Evolutionary conservation across 2,888 invertebrate species (phyloP).

Genomic region (Heteromyza rotundicornis): DNA sequence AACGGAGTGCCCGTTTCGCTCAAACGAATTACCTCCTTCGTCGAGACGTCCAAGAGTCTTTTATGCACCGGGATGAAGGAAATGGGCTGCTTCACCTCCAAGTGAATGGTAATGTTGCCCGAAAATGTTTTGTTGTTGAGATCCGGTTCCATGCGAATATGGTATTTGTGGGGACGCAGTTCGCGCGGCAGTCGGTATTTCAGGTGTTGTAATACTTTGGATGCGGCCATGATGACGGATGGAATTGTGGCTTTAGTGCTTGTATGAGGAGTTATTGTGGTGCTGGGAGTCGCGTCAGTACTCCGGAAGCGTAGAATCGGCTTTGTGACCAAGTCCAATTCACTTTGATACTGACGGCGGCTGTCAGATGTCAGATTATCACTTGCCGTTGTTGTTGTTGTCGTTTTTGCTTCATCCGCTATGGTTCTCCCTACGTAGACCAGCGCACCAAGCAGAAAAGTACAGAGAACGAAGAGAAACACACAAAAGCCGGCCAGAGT

Average conservation of each 20-base stretch:
- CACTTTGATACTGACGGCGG: slow-evolving; percentile 34
- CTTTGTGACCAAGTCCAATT: slow-evolving; percentile 38
- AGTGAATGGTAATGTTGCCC: slow-evolving; percentile 67
- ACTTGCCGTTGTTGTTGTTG: neutral
- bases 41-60: slow-evolving; percentile 63
- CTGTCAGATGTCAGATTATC: slow-evolving; percentile 17
- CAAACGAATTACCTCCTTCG: slow-evolving; percentile 58
- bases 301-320: slow-evolving; percentile 33
- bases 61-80: slow-evolving; percentile 65
- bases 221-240: slow-evolving; percentile 48
- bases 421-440: slow-evolving; percentile 59
- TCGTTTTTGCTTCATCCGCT: slow-evolving; percentile 42
- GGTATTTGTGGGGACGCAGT: slow-evolving; percentile 69
- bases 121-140: slow-evolving; percentile 67
- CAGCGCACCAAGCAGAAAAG: slow-evolving; percentile 55
- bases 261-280: slow-evolving; percentile 32
- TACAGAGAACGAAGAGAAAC: slow-evolving; percentile 57
- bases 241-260: slow-evolving; percentile 28
- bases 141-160: slow-evolving; percentile 70
- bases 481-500: slow-evolving; percentile 59
- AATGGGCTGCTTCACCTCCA: slow-evolving; percentile 62
- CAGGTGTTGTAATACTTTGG: slow-evolving; percentile 55
- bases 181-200: slow-evolving; percentile 67
- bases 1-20: slow-evolving; percentile 41
- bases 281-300: slow-evolving; percentile 26